Base-by-base conservation (phyloP, 2,113 vertebrate species). In the Periophthalmodon schlosseri region DNA sequence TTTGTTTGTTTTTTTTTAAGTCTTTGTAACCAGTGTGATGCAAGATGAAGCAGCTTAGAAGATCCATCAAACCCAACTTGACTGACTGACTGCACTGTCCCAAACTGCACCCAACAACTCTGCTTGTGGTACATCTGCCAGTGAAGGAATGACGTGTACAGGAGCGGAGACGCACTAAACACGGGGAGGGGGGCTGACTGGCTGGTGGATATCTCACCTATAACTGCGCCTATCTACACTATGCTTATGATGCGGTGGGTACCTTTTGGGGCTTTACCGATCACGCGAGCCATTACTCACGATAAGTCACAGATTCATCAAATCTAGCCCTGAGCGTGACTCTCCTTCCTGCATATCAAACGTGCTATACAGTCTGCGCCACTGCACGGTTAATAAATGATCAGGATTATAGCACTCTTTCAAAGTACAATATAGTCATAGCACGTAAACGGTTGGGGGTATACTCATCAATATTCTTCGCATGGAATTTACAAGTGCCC, bases 211-310 rank as follows among this genome's bases (percentile, higher is more conserved):
- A 66, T 57, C 60, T 72, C 70, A 73, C 73, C 70, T 67, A 73
- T 65, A 82, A 85, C 74, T 81, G 81, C 76, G 75, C 79, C 73
- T 84, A 20, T 16, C 16, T 39, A 21, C 63, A 65, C 18, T 12
- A 60, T 77, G 70, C 72, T 70, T 80, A 83, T 82, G 81, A 80
- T 90, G 88, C 84, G 72, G 88, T 34, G 54, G n/a, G 54, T 73
- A 79, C 87, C 81, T 73, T 21, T 58, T 79, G 84, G 80, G 84
- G 82, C 72, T 78, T 77, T 73, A 58, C 36, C 47, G 66, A 86
- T 90, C 84, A 85, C 77, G 77, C 77, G 83, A 78, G 78, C 80
- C 87, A 90, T 91, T 84, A 84, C 73, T 86, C 85, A 76, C 79
- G 70, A 83, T 81, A 86, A 86, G 81, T 81, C 72, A 52, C 74